Evolutionary conservation across 2,888 invertebrate species (phyloP), one percentile per base, ranked within the genome.

Genomic region (Drosophila emarginata): DNA sequence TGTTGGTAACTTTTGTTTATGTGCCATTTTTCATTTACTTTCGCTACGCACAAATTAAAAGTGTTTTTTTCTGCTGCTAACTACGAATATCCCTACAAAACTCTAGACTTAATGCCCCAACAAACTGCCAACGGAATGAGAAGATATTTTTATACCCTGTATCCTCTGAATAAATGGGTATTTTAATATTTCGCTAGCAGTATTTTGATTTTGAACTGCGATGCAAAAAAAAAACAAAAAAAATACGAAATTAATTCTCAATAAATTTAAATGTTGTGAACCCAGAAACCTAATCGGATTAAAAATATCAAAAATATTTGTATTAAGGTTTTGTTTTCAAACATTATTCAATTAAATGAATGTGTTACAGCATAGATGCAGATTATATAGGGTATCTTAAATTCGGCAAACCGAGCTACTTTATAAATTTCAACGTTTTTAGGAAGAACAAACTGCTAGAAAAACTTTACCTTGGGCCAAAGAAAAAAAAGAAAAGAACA

Each of bases 11-110:
- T 68, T 64, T 45, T 73, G 50, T 58, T 74, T 54, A 64, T 52
- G 14, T 73, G 79, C 60, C 62, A 72, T 66, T 78, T 81, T 67
- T 80, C 66, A 78, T 80, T 69, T 73, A 67, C 67, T 70, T 66
- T 79, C 61, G 50, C 61, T 61, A 64, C 59, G 68, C 61, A 63
- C 65, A 77, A 64, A 67, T 67, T 65, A 65, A 84, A 80, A 78
- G 67, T 70, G 73, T 50, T 15, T 39, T 39, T 15, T 32, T 39
- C 50, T 50, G 52, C 40, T 53, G 32, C 56, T 53, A 52, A 61
- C 75, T 45, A 21, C 32, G 21, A 45, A 45, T 45, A 66, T 59
- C 64, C 66, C 61, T 66, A 32, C 56, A 61, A 78, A 74, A 18
- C 32, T 54, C 54, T 63, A 50, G 50, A 67, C 72, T 67, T 67